These are phyloP conservation scores for Oreochromis grahami DNA, from an alignment of 2,797 vertebrate species.

Conservation along the genomic window DNA sequence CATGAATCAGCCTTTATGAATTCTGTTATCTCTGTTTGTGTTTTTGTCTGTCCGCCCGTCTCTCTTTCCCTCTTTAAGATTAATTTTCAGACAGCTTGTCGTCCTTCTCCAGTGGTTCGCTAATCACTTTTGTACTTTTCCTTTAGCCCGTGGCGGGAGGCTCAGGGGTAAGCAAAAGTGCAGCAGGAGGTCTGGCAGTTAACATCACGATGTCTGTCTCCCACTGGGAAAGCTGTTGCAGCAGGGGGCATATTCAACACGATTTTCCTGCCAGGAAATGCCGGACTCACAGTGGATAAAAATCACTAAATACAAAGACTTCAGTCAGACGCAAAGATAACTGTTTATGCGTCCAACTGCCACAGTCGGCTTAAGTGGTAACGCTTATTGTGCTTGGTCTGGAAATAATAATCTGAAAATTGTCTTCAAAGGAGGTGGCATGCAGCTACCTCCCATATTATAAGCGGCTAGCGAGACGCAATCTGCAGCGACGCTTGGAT, in stretches of 20 bases:
- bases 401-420: constrained; percentile 5
- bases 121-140: constrained; percentile 77
- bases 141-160: constrained; percentile 61
- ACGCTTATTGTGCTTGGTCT: constrained; percentile 9
- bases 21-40: constrained; percentile 57
- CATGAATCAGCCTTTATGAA: constrained; percentile 63
- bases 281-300: constrained; percentile 47
- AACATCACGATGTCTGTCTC: constrained; percentile 52
- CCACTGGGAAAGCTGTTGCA: constrained; percentile 54
- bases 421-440: not conserved
- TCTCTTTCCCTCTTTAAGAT: constrained; percentile 44
- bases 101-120: constrained; percentile 39
- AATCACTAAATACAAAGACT: constrained; percentile 59
- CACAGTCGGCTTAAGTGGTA: constrained; percentile 22
- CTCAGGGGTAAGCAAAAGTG: constrained; percentile 56
- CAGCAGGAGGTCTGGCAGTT: constrained; percentile 55
- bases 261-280: constrained; percentile 59
- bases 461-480: not conserved
- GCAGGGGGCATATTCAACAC: constrained; percentile 59
- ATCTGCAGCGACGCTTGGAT: not conserved
- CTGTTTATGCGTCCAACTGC: constrained; percentile 40
- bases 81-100: constrained; percentile 44
- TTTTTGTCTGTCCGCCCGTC: constrained; percentile 39
- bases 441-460: not conserved
- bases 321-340: constrained; percentile 54